phyloP scores from a whole-genome alignment of 2,888 invertebrate genomes.

The Spilosoma lubricipeda region DNA sequence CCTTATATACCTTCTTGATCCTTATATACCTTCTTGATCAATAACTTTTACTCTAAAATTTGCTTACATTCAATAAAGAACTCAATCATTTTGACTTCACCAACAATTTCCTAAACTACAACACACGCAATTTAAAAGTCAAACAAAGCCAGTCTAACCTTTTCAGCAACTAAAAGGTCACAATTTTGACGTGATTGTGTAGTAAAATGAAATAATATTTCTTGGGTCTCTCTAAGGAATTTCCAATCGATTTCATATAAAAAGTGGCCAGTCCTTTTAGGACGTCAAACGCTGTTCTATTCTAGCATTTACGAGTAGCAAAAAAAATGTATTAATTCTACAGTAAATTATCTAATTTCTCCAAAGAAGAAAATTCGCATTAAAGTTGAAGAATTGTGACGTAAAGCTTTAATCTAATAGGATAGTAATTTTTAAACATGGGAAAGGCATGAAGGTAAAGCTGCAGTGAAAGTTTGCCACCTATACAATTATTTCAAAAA shows the following conservation, averaged over 20 bases:
- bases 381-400: too few species aligned
- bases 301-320: neutral
- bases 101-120: constrained; percentile 6
- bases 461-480: too few species aligned
- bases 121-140: constrained; percentile 11
- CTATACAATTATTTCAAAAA: too few species aligned
- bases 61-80: neutral
- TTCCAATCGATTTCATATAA: constrained; percentile 24
- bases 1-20: neutral
- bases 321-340: neutral
- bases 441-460: too few species aligned
- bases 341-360: neutral
- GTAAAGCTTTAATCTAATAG: too few species aligned
- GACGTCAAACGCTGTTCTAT: constrained; percentile 14
- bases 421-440: too few species aligned
- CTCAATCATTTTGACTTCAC: neutral
- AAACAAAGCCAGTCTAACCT: neutral
- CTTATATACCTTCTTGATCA: neutral
- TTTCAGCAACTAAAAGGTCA: constrained; percentile 4
- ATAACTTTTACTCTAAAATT: neutral
- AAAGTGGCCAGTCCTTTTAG: constrained; percentile 33
- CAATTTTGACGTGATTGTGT: constrained; percentile 26
- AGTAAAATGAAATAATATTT: constrained; percentile 39
- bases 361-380: too few species aligned
- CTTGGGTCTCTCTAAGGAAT: constrained; percentile 19